Conservation (phyloP, 1,140 invertebrate genomes). For the fruit fly (Drosophila melanogaster) region DNA sequence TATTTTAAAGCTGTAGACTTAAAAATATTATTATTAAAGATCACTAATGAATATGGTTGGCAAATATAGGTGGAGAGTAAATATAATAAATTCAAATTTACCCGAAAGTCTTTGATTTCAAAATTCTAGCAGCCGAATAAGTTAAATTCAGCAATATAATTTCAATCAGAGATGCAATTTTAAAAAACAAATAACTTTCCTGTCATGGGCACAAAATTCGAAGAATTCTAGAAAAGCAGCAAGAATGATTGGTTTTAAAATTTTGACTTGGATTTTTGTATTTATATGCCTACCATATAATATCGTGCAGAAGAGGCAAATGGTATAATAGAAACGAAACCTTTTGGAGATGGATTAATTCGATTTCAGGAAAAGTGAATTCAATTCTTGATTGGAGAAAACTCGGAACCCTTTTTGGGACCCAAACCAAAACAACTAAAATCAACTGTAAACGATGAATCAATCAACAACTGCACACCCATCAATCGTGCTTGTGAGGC, state of each 20-base stretch:
- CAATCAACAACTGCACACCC: no score
- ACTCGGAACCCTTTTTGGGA: no score
- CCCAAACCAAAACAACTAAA: no score
- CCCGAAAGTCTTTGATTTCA: conserved; percentile 13
- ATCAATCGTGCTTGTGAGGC: no score
- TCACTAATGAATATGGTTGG: conserved; percentile 17
- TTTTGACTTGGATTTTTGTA: neutral
- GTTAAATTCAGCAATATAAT: neutral
- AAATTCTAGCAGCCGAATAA: conserved; percentile 14
- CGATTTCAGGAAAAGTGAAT: neutral
- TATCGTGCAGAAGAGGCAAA: neutral
- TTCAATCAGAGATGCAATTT: neutral
- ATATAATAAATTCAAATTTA: conserved; percentile 29
- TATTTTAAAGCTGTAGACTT: conserved; percentile 44
- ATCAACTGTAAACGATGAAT: no score
- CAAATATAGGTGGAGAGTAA: conserved; percentile 27
- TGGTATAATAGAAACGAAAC: neutral
- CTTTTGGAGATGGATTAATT: neutral
- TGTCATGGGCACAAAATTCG: neutral
- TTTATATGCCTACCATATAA: neutral
- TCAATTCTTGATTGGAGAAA: no score
- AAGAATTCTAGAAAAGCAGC: neutral
- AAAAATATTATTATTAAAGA: conserved; percentile 35
- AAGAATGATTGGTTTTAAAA: neutral
- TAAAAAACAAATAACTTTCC: neutral